Evolutionary conservation across 2,888 invertebrate genomes (phyloP), one percentile per base, ranked within the genome.

Genomic region (Latheticus oryzae): DNA sequence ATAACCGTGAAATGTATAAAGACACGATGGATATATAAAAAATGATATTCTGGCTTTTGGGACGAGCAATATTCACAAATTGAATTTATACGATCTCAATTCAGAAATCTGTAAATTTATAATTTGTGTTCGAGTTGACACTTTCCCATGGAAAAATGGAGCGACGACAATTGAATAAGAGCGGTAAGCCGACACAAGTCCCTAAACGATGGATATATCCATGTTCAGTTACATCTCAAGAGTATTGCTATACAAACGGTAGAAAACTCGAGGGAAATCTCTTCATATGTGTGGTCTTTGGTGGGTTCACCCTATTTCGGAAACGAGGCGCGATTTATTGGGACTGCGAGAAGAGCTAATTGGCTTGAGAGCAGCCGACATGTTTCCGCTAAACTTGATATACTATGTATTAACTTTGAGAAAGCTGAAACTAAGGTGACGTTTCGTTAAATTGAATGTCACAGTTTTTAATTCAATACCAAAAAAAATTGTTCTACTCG

Each of bases 251-350:
- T 26, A 47, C 57, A 62, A 64, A 61, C 61, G 60, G 60, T 55
- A 43, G 61, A 58, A n/a, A 61, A 57, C 71, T 68, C 71, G 43
- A 55, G 73, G 74, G 74, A 74, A 74, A 74, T 74, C 72, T 72
- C 69, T 70, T 72, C 72, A 68, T 72, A 71, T 71, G 74, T n/a
- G n/a, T 69, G 72, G 71, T 66, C 68, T 62, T 19, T 19, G 43
- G 61, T 57, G n/a, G n/a, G 63, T 69, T 69, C 71, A 70, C 73
- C 72, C 72, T 63, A 72, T 73, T 73, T 69, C 65, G 69, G 71
- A 73, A 71, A 71, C 70, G 66, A 70, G 68, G 65, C 64, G 68
- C 74, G 73, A 74, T 75, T 74, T 73, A 75, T 75, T 70, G 74
- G 72, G 69, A 68, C 68, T 66, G 68, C 65, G 64, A 65, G 70